Evolutionary conservation across 2,797 vertebrate genomes (phyloP).

Genomic region (Crypturellus tataupa): DNA sequence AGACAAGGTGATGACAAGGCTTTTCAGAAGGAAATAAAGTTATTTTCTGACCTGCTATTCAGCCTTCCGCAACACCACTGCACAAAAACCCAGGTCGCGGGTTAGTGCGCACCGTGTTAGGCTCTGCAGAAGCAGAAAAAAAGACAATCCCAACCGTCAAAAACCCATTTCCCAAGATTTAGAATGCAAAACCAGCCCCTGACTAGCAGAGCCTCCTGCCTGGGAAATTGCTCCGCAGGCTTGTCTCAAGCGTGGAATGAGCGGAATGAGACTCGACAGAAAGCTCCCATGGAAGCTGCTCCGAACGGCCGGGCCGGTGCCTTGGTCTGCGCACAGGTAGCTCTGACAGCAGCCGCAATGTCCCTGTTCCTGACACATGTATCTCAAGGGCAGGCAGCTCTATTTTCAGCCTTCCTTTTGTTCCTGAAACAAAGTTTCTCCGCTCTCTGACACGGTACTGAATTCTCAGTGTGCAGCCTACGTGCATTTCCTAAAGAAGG

Average conservation of each 20-base stretch:
- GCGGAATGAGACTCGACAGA: not conserved
- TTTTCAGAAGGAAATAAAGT: not conserved
- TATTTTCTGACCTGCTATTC: not conserved
- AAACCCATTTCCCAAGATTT: not conserved
- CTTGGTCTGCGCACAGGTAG: not conserved
- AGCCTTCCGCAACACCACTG: not conserved
- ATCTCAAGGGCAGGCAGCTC: not conserved
- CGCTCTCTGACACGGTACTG: not conserved
- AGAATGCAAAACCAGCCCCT: not conserved
- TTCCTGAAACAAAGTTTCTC: fast-evolving
- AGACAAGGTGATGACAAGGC: not conserved
- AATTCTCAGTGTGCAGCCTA: not conserved
- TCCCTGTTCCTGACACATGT: not conserved
- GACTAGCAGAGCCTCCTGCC: not conserved
- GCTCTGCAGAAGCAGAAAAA: not conserved
- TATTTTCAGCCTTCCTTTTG: not conserved
- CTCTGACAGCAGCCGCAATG: not conserved
- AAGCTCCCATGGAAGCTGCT: not conserved
- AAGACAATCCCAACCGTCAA: not conserved
- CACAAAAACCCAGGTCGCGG: not conserved
- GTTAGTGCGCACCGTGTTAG: not conserved
- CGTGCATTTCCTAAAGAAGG: not conserved
- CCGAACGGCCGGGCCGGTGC: not conserved
- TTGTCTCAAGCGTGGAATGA: not conserved
- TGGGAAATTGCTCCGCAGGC: not conserved